phyloP scores from a whole-genome alignment of 2,888 invertebrate genomes.

The Macaria liturata region DNA sequence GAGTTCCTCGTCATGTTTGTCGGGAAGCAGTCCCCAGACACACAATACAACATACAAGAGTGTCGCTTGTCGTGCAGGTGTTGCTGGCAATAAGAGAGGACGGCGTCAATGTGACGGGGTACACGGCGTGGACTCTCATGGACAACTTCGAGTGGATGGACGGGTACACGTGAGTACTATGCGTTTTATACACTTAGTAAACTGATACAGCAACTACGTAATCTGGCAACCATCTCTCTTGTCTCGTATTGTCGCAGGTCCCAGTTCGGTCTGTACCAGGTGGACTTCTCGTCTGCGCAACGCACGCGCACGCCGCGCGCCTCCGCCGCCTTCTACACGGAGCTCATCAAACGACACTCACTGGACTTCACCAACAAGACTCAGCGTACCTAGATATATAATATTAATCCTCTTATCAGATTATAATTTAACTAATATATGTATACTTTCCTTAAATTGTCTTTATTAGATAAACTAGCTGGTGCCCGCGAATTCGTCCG shows the following conservation, averaged over 20 bases:
- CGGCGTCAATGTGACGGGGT: constrained; percentile 71
- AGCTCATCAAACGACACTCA: constrained; percentile 18
- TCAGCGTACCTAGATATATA: too few relatives aligned
- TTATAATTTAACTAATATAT: too few relatives aligned
- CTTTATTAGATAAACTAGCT: too few relatives aligned
- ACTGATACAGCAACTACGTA: too few relatives aligned
- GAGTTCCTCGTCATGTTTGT: too few relatives aligned
- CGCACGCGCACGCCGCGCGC: constrained; percentile 80
- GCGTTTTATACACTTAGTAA: too few relatives aligned
- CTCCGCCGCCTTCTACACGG: constrained; percentile 40
- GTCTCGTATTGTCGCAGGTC: constrained; percentile 47
- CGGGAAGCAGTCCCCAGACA: too few relatives aligned
- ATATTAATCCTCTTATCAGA: too few relatives aligned
- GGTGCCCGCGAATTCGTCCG: too few relatives aligned
- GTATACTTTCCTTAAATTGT: too few relatives aligned
- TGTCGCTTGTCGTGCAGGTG: constrained; percentile 37
- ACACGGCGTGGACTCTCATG: constrained; percentile 84
- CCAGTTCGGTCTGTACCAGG: constrained; percentile 84
- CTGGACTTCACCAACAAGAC: constrained; percentile 1
- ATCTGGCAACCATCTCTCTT: too few relatives aligned
- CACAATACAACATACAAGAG: background rate
- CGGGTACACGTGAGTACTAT: constrained; percentile 63
- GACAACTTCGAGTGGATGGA: constrained; percentile 85
- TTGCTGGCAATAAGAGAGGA: constrained; percentile 63
- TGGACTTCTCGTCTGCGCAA: constrained; percentile 82